Conservation (phyloP, 2,888 invertebrate genomes). For the Luperina nickerlii region DNA sequence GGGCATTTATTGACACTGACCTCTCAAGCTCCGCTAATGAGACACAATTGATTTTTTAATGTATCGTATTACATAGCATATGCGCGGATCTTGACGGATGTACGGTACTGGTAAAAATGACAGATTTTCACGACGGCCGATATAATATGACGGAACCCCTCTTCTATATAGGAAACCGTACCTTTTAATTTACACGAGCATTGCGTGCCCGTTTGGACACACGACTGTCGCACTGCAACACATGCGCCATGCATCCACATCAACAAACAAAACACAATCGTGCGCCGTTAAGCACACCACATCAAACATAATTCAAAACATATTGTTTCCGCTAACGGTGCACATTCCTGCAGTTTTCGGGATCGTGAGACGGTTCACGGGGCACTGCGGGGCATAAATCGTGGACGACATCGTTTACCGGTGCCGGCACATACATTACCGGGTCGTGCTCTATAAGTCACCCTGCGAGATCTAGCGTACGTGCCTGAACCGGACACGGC, state of each 20-base stretch:
- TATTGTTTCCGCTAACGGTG: slow-evolving; percentile 49
- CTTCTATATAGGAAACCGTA: too few relatives aligned
- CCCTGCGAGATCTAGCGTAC: slow-evolving; percentile 61
- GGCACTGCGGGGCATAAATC: slow-evolving; percentile 65
- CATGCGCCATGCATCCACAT: background rate
- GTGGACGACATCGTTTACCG: slow-evolving; percentile 71
- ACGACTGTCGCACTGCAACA: background rate
- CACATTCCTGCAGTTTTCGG: slow-evolving; percentile 60
- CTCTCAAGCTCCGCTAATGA: too few relatives aligned
- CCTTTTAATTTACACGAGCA: background rate
- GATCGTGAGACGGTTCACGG: slow-evolving; percentile 72
- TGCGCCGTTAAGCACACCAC: slow-evolving; percentile 15
- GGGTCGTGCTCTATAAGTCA: slow-evolving; percentile 73
- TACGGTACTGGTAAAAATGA: too few relatives aligned
- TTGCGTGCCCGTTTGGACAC: background rate
- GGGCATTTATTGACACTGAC: too few relatives aligned
- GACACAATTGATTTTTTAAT: too few relatives aligned
- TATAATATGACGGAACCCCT: too few relatives aligned
- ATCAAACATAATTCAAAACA: slow-evolving; percentile 38
- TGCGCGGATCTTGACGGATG: too few relatives aligned
- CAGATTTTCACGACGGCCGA: too few relatives aligned
- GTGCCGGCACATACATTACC: slow-evolving; percentile 67
- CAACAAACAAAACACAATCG: slow-evolving; percentile 44
- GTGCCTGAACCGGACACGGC: slow-evolving; percentile 58
- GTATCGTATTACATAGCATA: too few relatives aligned